Evolutionary conservation across 1,140 invertebrate genomes (phyloP).

Genomic region (Potamilus streckersoni): DNA sequence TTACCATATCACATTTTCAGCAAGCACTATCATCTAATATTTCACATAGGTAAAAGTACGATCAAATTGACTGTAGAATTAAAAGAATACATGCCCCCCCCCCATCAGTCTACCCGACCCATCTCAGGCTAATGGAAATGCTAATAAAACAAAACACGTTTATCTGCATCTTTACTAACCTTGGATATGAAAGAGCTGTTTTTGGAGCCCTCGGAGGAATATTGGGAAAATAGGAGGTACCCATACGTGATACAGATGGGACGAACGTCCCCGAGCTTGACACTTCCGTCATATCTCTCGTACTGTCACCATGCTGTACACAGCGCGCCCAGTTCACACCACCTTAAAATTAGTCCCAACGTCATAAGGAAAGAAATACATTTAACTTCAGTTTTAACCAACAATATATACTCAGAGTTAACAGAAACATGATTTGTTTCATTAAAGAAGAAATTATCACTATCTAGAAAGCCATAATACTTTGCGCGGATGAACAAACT

Average conservation of each 20-base stretch:
- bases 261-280: slow-evolving; percentile 22
- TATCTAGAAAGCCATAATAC: background rate
- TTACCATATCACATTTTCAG: too few relatives aligned
- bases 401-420: background rate
- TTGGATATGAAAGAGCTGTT: slow-evolving; percentile 27
- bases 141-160: background rate
- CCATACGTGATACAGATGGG: slow-evolving; percentile 5
- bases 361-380: background rate
- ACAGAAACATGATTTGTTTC: background rate
- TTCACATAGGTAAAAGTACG: too few relatives aligned
- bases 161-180: slow-evolving; percentile 1
- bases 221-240: slow-evolving; percentile 26
- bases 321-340: background rate
- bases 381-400: background rate
- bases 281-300: slow-evolving; percentile 26
- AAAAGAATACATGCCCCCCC: background rate
- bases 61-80: background rate
- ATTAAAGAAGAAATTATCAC: background rate
- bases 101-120: background rate
- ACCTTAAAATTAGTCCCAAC: background rate
- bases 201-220: slow-evolving; percentile 23
- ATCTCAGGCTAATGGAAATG: background rate
- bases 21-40: too few relatives aligned
- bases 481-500: background rate
- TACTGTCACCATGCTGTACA: too few relatives aligned